Conservation (phyloP, 2,888 invertebrate species). For the Drosophila anomalata region DNA sequence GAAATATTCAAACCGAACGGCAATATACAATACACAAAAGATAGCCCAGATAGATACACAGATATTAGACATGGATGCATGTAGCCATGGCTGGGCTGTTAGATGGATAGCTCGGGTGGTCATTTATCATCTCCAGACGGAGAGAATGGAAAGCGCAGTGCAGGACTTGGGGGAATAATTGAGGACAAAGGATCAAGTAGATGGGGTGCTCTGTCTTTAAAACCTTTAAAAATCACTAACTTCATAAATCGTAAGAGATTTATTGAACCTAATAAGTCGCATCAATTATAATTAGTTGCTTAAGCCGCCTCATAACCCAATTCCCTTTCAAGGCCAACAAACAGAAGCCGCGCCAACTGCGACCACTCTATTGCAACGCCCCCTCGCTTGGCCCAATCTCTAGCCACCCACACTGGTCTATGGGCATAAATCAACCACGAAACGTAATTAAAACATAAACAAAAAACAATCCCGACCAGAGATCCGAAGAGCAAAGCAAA, state of each 20-base stretch:
- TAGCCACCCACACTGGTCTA: conserved; percentile 16
- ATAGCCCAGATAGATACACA: conserved; percentile 49
- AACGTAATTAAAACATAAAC: conserved; percentile 79
- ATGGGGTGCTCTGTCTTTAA: not conserved
- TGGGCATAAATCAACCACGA: conserved; percentile 70
- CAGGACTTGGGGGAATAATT: conserved; percentile 24
- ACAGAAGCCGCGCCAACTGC: conserved; percentile 11
- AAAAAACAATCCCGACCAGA: conserved; percentile 43
- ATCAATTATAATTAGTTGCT: conserved; percentile 12
- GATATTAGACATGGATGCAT: conserved; percentile 49
- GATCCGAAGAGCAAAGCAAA: conserved; percentile 44
- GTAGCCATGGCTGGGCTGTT: conserved; percentile 18
- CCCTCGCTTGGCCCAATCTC: too few species aligned
- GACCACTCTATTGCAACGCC: conserved; percentile 18
- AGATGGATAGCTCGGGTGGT: conserved; percentile 42
- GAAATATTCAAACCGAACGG: conserved; percentile 44
- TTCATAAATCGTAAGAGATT: not conserved
- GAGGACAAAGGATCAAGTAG: conserved; percentile 9
- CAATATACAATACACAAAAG: conserved; percentile 43
- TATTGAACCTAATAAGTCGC: not conserved
- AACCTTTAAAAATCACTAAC: not conserved
- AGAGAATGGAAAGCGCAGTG: conserved; percentile 40
- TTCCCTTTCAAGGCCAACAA: conserved; percentile 27
- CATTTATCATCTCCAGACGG: conserved; percentile 25
- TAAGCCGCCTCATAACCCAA: conserved; percentile 32